Evolutionary conservation across 2,888 invertebrate genomes (phyloP), one percentile per base, ranked within the genome.

Genomic region (Drosophila kanekoi): DNA sequence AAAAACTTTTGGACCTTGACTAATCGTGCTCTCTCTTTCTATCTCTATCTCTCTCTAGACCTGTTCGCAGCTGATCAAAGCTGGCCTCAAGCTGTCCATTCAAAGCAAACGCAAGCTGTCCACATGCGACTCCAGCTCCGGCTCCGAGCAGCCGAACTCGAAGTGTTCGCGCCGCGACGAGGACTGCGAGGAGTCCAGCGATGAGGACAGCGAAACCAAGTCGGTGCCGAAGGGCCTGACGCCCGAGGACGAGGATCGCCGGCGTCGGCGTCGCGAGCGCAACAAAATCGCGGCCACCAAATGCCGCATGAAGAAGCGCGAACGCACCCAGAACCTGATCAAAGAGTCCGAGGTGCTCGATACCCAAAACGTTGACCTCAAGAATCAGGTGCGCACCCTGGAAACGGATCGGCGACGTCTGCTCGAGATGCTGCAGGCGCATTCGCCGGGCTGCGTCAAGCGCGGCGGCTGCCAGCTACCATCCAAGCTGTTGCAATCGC

Each of bases 251-350:
- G 98, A 98, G 93, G 98, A 97, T 90, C 94, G 98, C 37, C 94
- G 98, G 62, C 93, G 96, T 66, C 94, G 97, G 62, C 94, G 98
- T 89, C 95, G 98, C 87, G 98, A 98, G 93, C 94, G 98, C 81
- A 98, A 98, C 93, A 98, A 98, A 93, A 97, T 98, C 76, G 98
- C 98, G 54, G 98, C 98, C 65, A 98, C 98, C 11, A 98, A 98
- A 92, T 98, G 98, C 91, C 95, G 98, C 78, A 94, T 98, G 94
- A 98, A 98, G 94, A 98, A 98, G 92, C 95, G 98, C 40, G 97
- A 97, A 91, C 95, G 96, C 77, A 97, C 97, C 1, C 95, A 95
- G 82, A 97, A 97, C 90, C 93, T 98, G 79, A 96, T 97, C 80
- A 95, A 95, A 72, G 97, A 98, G 93, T 96, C 97, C 54, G 97